Percentiles rank a stretch among this genome's conserved stretches.
phyloP scores from a whole-genome alignment of 2,113 vertebrate species.

The Pionites leucogaster region DNA sequence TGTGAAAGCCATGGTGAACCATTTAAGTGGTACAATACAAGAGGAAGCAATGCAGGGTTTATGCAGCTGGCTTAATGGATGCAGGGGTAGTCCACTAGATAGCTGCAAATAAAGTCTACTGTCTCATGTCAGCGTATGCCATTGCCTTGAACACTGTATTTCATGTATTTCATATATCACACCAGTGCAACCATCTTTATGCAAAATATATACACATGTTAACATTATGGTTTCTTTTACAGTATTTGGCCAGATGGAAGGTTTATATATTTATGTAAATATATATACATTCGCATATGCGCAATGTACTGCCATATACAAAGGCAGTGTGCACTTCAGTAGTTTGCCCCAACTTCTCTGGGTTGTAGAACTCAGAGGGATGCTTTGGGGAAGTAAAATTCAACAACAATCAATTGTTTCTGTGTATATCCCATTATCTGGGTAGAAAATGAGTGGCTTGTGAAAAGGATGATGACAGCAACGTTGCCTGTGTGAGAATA shows the following conservation, averaged over 20 bases:
- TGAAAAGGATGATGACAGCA: background rate
- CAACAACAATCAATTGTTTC: background rate
- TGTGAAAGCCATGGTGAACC: background rate
- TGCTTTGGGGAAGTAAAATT: background rate
- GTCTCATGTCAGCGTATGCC: background rate
- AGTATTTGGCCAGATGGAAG: background rate
- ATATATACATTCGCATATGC: background rate
- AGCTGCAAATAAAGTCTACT: background rate
- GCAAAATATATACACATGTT: background rate
- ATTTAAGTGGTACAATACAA: background rate
- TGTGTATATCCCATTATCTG: background rate
- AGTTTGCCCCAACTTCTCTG: background rate
- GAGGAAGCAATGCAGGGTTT: background rate
- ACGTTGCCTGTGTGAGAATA: background rate
- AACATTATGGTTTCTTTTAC: background rate
- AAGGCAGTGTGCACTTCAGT: background rate
- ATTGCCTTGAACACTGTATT: accelerated
- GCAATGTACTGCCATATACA: background rate
- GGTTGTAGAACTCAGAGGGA: background rate
- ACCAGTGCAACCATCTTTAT: background rate
- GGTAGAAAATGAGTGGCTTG: background rate
- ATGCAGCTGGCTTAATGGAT: background rate
- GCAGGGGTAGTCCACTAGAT: background rate
- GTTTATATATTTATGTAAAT: background rate
- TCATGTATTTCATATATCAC: background rate